These are phyloP conservation scores for Archips xylosteana DNA, from an alignment of 2,888 invertebrate genomes.

Conservation along the genomic window DNA sequence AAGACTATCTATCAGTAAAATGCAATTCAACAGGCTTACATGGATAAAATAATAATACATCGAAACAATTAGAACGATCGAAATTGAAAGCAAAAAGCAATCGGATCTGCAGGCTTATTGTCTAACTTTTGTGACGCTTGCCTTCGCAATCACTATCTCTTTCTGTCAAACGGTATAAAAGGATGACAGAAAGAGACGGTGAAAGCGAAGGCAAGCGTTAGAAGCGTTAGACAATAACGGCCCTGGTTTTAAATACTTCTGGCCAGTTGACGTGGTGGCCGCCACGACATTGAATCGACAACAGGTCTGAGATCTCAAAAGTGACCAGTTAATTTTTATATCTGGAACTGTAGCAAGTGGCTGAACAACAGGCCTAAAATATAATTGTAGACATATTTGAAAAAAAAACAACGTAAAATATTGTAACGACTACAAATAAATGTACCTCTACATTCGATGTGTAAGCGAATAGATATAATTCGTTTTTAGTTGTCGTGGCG, in stretches of 20 bases:
- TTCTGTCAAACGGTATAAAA: no score
- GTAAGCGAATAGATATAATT: neutral
- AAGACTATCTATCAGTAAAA: neutral
- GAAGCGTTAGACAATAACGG: no score
- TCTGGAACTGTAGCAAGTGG: neutral
- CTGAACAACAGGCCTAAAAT: neutral
- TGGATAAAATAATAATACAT: no score
- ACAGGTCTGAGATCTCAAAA: neutral
- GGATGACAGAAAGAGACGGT: no score
- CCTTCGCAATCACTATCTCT: no score
- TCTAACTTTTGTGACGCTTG: no score
- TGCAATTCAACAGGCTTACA: neutral
- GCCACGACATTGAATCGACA: neutral
- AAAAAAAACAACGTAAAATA: no score
- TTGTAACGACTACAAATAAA: neutral
- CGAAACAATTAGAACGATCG: neutral
- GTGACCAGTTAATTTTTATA: neutral
- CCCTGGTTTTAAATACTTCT: conserved; percentile 6
- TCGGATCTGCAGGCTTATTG: no score
- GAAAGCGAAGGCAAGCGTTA: no score
- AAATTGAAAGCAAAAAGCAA: neutral
- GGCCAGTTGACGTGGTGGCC: neutral
- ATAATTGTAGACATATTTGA: no score
- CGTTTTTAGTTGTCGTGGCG: conserved; percentile 1
- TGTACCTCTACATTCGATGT: neutral